phyloP scores from a whole-genome alignment of 1,140 invertebrate species.

The Leptinotarsa defecta region DNA sequence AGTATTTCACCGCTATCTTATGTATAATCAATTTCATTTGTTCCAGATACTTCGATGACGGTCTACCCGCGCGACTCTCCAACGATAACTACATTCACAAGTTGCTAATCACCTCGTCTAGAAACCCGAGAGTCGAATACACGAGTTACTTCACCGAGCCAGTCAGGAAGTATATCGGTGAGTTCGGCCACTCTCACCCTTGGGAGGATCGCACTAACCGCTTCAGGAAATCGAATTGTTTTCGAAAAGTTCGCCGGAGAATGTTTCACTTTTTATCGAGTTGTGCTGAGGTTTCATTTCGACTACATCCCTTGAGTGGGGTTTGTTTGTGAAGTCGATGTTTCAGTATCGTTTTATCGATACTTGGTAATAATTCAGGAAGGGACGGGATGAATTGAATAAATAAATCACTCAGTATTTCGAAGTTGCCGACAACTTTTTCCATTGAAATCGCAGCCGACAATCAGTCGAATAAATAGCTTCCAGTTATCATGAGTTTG shows the following conservation, averaged over 20 bases:
- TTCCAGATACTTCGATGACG: slow-evolving; percentile 55
- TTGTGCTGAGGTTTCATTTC: neutral
- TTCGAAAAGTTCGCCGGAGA: neutral
- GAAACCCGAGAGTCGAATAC: slow-evolving; percentile 62
- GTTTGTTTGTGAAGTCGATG: neutral
- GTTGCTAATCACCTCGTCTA: slow-evolving; percentile 60
- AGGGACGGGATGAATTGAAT: neutral
- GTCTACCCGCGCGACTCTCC: slow-evolving; percentile 58
- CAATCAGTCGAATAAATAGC: no score
- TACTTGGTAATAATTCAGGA: neutral
- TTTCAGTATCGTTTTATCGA: neutral
- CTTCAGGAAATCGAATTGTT: neutral
- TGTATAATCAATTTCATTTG: neutral
- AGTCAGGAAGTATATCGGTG: slow-evolving; percentile 66
- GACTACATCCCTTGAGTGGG: neutral
- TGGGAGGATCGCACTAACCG: neutral
- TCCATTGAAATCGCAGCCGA: no score
- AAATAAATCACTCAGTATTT: no score
- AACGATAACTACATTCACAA: slow-evolving; percentile 70
- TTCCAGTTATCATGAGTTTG: no score
- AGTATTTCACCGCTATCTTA: no score
- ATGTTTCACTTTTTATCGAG: neutral
- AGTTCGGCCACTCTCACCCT: slow-evolving; percentile 40
- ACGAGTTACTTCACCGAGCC: slow-evolving; percentile 68
- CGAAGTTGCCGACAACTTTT: no score